These are phyloP conservation scores for Dallia pectoralis DNA, from an alignment of 2,797 vertebrate genomes.

Conservation along the genomic window DNA sequence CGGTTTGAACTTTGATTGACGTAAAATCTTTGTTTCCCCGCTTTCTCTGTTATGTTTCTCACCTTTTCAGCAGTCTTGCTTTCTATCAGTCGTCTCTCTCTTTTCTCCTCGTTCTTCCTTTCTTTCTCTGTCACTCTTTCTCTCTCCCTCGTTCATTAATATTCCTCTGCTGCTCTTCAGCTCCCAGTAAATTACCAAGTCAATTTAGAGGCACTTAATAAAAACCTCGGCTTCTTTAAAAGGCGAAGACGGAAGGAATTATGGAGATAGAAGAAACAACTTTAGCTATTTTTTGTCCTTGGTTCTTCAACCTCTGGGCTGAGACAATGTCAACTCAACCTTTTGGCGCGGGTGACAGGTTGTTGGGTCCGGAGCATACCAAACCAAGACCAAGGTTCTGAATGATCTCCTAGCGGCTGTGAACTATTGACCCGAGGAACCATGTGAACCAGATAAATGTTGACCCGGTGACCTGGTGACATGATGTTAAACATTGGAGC, in stretches of 20 bases:
- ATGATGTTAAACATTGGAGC: background rate
- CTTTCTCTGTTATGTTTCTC: background rate
- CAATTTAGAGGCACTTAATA: constrained; percentile 49
- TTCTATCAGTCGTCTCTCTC: background rate
- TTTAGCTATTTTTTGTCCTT: constrained; percentile 42
- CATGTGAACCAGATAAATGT: background rate
- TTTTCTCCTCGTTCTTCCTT: background rate
- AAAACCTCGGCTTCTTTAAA: constrained; percentile 42
- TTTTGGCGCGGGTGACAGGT: background rate
- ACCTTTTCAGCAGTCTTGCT: background rate
- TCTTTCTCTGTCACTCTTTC: background rate
- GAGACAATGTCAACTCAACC: constrained; percentile 6
- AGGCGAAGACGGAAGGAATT: constrained; percentile 22
- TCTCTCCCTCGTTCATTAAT: constrained; percentile 34
- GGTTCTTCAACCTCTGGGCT: constrained; percentile 27
- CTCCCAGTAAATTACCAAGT: constrained; percentile 51
- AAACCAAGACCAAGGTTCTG: constrained; percentile 5
- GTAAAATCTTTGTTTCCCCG: background rate
- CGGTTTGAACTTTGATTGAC: no score
- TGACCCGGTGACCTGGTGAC: background rate
- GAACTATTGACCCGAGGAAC: background rate
- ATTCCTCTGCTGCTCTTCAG: constrained; percentile 36
- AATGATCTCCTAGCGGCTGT: background rate
- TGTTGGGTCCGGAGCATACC: background rate
- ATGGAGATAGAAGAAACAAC: constrained; percentile 21